Evolutionary conservation across 2,797 vertebrate species (phyloP).

Genomic region (Myotis vivesi): DNA sequence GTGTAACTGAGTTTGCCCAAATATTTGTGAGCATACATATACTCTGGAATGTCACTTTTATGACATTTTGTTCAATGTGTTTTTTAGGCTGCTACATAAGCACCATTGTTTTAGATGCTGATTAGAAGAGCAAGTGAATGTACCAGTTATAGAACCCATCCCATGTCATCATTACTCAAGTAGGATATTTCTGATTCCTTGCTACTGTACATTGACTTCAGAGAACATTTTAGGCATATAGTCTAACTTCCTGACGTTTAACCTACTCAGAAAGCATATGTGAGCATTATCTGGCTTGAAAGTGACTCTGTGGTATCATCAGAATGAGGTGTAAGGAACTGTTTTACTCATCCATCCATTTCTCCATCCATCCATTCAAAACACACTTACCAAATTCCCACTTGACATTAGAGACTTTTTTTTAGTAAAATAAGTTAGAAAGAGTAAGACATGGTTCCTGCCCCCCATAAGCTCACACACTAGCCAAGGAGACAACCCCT

Average conservation of each 20-base stretch:
- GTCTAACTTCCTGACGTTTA: not conserved
- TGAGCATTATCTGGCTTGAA: not conserved
- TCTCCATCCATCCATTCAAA: not conserved
- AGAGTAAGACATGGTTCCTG: not conserved
- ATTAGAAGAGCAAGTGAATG: not conserved
- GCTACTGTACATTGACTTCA: not conserved
- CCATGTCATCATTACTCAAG: not conserved
- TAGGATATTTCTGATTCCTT: conserved; percentile 4
- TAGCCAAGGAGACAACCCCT: not conserved
- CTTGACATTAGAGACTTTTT: not conserved
- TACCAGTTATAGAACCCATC: not conserved
- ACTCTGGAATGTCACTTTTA: not conserved
- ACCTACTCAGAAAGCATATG: not conserved
- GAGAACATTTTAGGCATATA: not conserved
- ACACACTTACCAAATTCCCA: not conserved
- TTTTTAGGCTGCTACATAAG: not conserved
- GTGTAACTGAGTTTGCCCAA: conserved; percentile 2
- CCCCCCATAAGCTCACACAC: not conserved
- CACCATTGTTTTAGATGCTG: not conserved
- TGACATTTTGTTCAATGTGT: not conserved
- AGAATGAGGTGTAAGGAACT: not conserved
- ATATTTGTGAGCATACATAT: not conserved
- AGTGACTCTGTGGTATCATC: not conserved
- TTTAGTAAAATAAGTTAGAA: not conserved
- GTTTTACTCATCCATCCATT: not conserved